These are phyloP conservation scores for Magallana gigas DNA, from an alignment of 1,140 invertebrate species.

Conservation along the genomic window DNA sequence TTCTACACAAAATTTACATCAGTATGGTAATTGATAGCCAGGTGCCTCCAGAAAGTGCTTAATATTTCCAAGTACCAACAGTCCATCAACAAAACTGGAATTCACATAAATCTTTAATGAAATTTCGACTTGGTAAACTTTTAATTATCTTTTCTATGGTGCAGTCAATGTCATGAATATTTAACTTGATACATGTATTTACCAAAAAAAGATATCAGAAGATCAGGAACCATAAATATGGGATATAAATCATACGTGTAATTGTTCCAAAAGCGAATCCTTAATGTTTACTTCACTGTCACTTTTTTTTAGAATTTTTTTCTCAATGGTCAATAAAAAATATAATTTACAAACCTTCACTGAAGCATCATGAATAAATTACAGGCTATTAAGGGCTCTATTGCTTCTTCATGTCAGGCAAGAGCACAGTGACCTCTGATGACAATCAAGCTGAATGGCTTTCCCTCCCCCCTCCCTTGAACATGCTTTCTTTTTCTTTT, in stretches of 20 bases:
- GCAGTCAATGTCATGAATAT: neutral
- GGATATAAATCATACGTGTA: neutral
- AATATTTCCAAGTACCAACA: neutral
- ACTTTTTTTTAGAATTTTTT: neutral
- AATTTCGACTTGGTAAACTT: neutral
- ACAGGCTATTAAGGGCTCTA: slow-evolving; percentile 17
- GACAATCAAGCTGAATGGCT: slow-evolving; percentile 10
- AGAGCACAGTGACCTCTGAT: neutral
- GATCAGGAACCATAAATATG: neutral
- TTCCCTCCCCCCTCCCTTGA: neutral
- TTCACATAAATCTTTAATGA: slow-evolving; percentile 17
- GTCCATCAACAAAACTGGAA: neutral
- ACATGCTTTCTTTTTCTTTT: neutral
- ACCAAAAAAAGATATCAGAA: neutral
- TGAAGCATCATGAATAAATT: neutral
- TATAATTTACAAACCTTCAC: slow-evolving; percentile 6
- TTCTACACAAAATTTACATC: neutral
- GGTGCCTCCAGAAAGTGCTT: neutral
- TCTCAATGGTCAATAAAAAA: slow-evolving; percentile 15
- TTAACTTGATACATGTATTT: neutral
- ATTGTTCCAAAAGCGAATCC: neutral
- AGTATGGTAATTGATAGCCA: slow-evolving; percentile 9
- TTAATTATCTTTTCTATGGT: neutral
- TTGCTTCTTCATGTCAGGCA: neutral
- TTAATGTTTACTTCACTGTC: neutral